Percentiles rank a stretch among this genome's conserved stretches.
phyloP scores from a whole-genome alignment of 2,888 invertebrate species.

The Orthosia gracilis region DNA sequence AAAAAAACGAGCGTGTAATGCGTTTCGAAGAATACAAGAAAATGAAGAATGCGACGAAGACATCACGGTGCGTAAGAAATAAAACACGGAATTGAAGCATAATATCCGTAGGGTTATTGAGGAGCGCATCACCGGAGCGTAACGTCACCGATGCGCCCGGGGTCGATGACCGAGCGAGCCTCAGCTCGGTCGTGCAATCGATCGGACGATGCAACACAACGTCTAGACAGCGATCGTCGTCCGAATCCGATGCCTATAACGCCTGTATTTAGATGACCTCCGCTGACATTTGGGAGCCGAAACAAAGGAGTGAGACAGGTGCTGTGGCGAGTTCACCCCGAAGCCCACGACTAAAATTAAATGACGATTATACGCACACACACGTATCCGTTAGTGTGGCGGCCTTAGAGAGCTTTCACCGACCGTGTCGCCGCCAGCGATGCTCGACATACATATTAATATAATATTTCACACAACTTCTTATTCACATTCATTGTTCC shows the following conservation, averaged over 20 bases:
- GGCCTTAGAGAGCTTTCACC: constrained; percentile 87
- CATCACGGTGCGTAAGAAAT: constrained; percentile 71
- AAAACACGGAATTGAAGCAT: constrained; percentile 78
- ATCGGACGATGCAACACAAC: constrained; percentile 89
- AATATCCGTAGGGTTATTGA: constrained; percentile 85
- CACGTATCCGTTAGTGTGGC: constrained; percentile 67
- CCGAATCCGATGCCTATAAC: constrained; percentile 86
- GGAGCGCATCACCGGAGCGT: constrained; percentile 90
- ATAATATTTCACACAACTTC: constrained; percentile 73
- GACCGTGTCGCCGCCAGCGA: constrained; percentile 73
- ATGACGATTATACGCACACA: constrained; percentile 81
- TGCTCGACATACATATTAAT: constrained; percentile 79
- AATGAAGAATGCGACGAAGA: constrained; percentile 68
- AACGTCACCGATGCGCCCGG: constrained; percentile 91
- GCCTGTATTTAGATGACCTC: constrained; percentile 91
- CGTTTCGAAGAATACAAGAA: constrained; percentile 56
- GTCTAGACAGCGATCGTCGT: constrained; percentile 89
- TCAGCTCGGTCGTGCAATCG: constrained; percentile 87
- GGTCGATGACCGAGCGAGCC: constrained; percentile 89
- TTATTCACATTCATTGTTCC: constrained; percentile 75
- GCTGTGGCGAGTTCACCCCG: constrained; percentile 81
- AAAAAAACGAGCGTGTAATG: constrained; percentile 38
- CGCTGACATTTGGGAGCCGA: constrained; percentile 89
- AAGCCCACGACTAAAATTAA: constrained; percentile 85
- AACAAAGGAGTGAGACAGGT: constrained; percentile 90